A percentile compares a stretch with the other conserved stretches of the same genome.
Conservation (phyloP, 2,888 invertebrate genomes). For the Isoperla grammatica region DNA sequence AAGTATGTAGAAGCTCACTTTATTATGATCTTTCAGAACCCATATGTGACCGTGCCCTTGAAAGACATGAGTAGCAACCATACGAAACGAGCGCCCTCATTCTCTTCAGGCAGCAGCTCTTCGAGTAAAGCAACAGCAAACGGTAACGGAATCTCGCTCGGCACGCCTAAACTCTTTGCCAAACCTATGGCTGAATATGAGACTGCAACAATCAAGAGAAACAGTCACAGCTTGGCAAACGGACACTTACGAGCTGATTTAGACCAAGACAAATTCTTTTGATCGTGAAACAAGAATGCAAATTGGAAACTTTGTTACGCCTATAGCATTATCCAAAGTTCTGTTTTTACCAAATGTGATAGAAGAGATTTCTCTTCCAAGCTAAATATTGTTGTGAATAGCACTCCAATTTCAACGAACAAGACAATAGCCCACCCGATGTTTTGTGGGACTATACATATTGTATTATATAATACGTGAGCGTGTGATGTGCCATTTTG, state of each 20-base stretch:
- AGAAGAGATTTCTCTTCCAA: conserved; percentile 11
- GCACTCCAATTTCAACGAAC: neutral
- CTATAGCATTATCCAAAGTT: conserved; percentile 13
- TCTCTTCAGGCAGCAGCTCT: conserved; percentile 43
- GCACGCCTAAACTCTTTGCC: conserved; percentile 61
- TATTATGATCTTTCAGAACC: conserved; percentile 46
- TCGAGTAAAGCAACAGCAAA: conserved; percentile 42
- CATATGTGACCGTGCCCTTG: conserved; percentile 75
- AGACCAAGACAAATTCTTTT: conserved; percentile 63
- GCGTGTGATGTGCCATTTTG: neutral
- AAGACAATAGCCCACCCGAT: neutral
- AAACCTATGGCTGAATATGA: conserved; percentile 71
- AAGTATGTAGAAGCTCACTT: no score
- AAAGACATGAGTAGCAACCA: conserved; percentile 58
- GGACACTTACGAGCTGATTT: conserved; percentile 55
- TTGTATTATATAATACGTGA: neutral
- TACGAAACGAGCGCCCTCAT: conserved; percentile 64
- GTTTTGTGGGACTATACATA: neutral
- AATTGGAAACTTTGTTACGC: neutral
- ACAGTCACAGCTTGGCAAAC: conserved; percentile 64
- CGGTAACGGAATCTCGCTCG: conserved; percentile 49
- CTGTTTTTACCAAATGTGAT: conserved; percentile 14
- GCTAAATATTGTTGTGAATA: neutral
- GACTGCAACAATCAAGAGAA: conserved; percentile 67
- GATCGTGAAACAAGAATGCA: conserved; percentile 33